Conservation (phyloP, 2,888 invertebrate genomes). For the Heliconius charithonia region DNA sequence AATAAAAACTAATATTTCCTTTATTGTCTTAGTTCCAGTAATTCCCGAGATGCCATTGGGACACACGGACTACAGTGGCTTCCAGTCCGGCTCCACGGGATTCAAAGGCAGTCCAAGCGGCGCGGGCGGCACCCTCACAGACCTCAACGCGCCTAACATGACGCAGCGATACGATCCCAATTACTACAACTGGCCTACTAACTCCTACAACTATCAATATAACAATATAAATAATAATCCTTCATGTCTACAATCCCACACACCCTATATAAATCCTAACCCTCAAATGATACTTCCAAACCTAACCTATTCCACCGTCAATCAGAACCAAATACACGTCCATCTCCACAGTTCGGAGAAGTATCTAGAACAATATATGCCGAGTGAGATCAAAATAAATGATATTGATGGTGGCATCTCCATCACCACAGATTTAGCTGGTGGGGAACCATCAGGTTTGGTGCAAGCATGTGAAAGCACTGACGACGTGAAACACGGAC, state of each 20-base stretch:
- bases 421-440: conserved; percentile 78
- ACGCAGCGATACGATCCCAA: conserved; percentile 80
- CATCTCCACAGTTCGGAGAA: conserved; percentile 89
- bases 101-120: conserved; percentile 74
- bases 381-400: conserved; percentile 85
- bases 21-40: conserved; percentile 64
- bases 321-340: conserved; percentile 93
- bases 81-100: conserved; percentile 66
- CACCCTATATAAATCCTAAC: conserved; percentile 84
- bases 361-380: conserved; percentile 86
- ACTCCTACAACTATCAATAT: conserved; percentile 89
- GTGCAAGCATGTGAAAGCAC: conserved; percentile 80
- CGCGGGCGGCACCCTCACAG: conserved; percentile 70
- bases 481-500: conserved; percentile 81
- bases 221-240: conserved; percentile 84
- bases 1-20: background rate
- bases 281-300: conserved; percentile 91
- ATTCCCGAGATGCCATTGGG: conserved; percentile 83
- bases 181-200: conserved; percentile 85
- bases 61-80: conserved; percentile 73
- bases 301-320: conserved; percentile 89
- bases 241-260: conserved; percentile 80
- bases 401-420: conserved; percentile 84
- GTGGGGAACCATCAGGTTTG: conserved; percentile 76
- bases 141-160: conserved; percentile 70